phyloP scores from a whole-genome alignment of 2,888 invertebrate genomes.

The Leptinotarsa rubiginosa region DNA sequence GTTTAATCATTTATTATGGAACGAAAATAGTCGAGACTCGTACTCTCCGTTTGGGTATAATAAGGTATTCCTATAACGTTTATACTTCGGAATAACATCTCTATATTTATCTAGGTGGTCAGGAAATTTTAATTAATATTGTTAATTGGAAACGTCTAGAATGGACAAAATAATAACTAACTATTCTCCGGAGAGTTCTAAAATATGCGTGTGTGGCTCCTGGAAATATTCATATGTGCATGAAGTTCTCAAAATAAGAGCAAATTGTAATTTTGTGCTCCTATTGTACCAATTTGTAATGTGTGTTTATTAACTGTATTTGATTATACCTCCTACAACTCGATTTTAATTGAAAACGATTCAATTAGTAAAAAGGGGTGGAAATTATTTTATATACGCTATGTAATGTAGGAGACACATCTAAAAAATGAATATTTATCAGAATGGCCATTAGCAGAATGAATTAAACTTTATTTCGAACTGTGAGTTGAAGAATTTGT shows the following conservation, averaged over 20 bases:
- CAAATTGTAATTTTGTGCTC: slow-evolving; percentile 41
- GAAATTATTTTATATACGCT: slow-evolving; percentile 5
- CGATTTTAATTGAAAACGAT: slow-evolving; percentile 45
- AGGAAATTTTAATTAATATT: slow-evolving; percentile 63
- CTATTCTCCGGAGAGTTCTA: slow-evolving; percentile 54
- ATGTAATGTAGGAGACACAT: background rate
- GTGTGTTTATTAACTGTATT: slow-evolving; percentile 49
- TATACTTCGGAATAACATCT: slow-evolving; percentile 52
- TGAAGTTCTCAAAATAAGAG: slow-evolving; percentile 42
- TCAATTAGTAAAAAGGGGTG: slow-evolving; percentile 40
- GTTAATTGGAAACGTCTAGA: slow-evolving; percentile 62
- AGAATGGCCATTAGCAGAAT: too few species aligned
- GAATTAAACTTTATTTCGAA: too few species aligned
- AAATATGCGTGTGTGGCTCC: slow-evolving; percentile 51
- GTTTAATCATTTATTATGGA: slow-evolving; percentile 56
- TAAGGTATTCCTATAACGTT: slow-evolving; percentile 32
- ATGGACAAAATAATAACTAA: slow-evolving; percentile 59
- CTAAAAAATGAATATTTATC: too few species aligned
- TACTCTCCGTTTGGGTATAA: slow-evolving; percentile 23
- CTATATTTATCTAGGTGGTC: slow-evolving; percentile 61
- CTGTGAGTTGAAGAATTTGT: too few species aligned
- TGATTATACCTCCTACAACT: slow-evolving; percentile 45
- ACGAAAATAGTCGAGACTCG: slow-evolving; percentile 53
- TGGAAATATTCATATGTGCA: slow-evolving; percentile 47
- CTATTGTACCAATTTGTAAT: slow-evolving; percentile 49